A percentile compares a stretch with the other conserved stretches of the same genome.
Conservation (phyloP, 2,797 vertebrate genomes). For the Rhinophrynus dorsalis region DNA sequence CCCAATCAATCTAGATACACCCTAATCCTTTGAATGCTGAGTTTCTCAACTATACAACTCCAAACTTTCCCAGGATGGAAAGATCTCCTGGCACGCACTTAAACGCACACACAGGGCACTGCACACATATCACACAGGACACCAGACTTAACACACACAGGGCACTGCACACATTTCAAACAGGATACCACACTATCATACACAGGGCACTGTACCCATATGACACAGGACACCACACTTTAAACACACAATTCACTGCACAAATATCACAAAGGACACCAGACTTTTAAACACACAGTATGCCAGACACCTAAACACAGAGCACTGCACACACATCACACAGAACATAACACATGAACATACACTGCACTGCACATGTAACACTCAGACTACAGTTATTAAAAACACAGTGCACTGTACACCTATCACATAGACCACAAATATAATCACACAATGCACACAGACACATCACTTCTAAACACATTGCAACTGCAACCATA, state of each 20-base stretch:
- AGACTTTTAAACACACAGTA: too few relatives aligned
- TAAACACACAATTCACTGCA: not conserved
- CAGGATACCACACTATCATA: too few relatives aligned
- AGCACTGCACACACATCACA: not conserved
- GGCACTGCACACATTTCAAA: not conserved
- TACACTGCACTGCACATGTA: not conserved
- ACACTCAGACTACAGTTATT: too few relatives aligned
- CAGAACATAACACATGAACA: not conserved
- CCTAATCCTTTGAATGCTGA: not conserved
- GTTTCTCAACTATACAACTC: not conserved
- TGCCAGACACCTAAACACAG: too few relatives aligned
- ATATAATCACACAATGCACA: too few relatives aligned
- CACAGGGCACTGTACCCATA: too few relatives aligned
- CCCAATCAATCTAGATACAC: not conserved
- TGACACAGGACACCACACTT: not conserved
- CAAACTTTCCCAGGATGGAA: not conserved
- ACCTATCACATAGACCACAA: too few relatives aligned
- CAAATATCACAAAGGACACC: not conserved
- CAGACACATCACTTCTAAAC: too few relatives aligned
- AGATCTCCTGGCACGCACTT: not conserved
- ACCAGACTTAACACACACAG: not conserved
- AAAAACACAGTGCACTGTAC: too few relatives aligned
- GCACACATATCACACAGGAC: not conserved
- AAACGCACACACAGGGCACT: not conserved
- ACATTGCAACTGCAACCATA: too few relatives aligned